phyloP scores from a whole-genome alignment of 2,113 vertebrate species.

The Panurus biarmicus region DNA sequence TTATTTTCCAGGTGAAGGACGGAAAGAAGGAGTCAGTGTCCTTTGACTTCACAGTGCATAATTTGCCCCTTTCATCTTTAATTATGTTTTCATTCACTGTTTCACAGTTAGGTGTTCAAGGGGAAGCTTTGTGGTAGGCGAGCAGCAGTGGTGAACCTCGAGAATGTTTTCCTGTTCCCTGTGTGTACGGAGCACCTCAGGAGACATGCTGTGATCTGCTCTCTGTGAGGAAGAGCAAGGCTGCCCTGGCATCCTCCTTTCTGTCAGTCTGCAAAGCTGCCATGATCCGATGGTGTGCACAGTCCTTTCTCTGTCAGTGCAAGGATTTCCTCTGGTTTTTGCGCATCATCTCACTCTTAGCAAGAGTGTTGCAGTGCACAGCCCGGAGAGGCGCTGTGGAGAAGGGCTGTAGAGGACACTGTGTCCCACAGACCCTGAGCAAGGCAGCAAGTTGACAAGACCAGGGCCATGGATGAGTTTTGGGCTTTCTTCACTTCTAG shows the following conservation, averaged over 20 bases:
- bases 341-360: not conserved
- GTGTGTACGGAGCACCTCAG: not conserved
- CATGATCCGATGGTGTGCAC: fast-evolving
- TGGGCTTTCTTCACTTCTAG: not conserved
- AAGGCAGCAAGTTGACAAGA: not conserved
- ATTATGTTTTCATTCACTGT: not conserved
- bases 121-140: not conserved
- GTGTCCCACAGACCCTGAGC: not conserved
- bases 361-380: fast-evolving
- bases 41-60: not conserved
- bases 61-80: constrained; percentile 18
- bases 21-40: not conserved
- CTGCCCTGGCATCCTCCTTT: not conserved
- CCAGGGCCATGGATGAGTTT: not conserved
- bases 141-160: not conserved
- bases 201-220: not conserved
- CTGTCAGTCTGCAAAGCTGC: not conserved
- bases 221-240: not conserved
- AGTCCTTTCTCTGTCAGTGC: not conserved
- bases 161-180: not conserved
- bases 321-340: not conserved
- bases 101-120: not conserved
- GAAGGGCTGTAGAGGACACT: not conserved
- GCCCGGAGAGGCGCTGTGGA: fast-evolving
- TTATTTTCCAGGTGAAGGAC: not conserved